Conservation (phyloP, 2,888 invertebrate genomes). For the Cistogaster globosa region DNA sequence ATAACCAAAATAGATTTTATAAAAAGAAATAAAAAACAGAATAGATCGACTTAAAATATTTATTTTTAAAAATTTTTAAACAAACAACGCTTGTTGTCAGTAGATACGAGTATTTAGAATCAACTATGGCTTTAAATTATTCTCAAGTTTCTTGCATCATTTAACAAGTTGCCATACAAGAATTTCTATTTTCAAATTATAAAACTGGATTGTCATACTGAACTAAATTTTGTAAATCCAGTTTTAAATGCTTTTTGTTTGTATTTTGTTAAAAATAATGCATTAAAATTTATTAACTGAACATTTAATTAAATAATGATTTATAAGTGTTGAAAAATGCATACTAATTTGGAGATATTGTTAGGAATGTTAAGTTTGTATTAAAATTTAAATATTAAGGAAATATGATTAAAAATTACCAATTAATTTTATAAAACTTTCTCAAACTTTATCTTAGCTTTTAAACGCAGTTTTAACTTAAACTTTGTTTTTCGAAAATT, state of each 20-base stretch:
- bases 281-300: too few relatives aligned
- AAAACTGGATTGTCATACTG: slow-evolving; percentile 49
- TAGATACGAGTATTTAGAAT: slow-evolving; percentile 5
- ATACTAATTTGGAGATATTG: too few relatives aligned
- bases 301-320: too few relatives aligned
- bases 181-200: slow-evolving; percentile 28
- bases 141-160: slow-evolving; percentile 39
- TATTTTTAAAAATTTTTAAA: not conserved
- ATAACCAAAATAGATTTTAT: slow-evolving; percentile 17
- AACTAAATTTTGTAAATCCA: slow-evolving; percentile 37
- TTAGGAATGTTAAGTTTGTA: too few relatives aligned
- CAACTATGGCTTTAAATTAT: slow-evolving; percentile 25
- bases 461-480: too few relatives aligned
- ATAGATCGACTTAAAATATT: not conserved
- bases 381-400: too few relatives aligned
- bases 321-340: too few relatives aligned
- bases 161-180: slow-evolving; percentile 4
- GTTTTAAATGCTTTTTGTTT: slow-evolving; percentile 5
- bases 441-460: too few relatives aligned
- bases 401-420: too few relatives aligned
- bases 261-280: not conserved
- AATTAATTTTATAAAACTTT: too few relatives aligned
- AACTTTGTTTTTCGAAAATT: too few relatives aligned
- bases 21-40: not conserved
- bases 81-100: not conserved